A percentile compares a stretch with the other conserved stretches of the same genome.
Conservation (phyloP, 2,113 vertebrate species). For the Mobula birostris region DNA sequence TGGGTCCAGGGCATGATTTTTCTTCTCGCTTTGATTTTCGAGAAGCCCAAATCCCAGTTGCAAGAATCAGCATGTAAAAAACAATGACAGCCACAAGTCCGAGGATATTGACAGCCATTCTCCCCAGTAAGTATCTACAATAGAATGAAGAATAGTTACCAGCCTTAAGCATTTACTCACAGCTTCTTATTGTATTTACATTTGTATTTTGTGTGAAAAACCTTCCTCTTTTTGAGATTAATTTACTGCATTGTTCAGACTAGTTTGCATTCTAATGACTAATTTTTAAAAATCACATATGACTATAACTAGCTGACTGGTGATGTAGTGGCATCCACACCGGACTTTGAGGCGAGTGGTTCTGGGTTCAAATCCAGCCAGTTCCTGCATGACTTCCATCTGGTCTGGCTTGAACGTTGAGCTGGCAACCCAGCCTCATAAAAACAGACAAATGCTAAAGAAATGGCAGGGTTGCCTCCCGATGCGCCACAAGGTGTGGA, state of each 20-base stretch:
- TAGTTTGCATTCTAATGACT: not conserved
- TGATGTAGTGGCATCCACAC: no score
- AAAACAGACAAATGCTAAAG: no score
- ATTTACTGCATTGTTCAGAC: not conserved
- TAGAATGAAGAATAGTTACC: not conserved
- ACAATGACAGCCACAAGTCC: conserved; percentile 52
- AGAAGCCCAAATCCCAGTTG: conserved; percentile 67
- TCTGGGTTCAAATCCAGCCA: no score
- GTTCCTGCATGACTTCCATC: no score
- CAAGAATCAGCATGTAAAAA: conserved; percentile 56
- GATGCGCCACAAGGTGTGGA: no score
- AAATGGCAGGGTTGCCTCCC: no score
- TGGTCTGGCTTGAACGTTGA: no score
- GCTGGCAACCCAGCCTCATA: no score
- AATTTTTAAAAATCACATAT: not conserved
- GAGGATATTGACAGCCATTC: conserved; percentile 51
- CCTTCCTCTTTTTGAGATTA: not conserved
- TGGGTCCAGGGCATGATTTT: conserved; percentile 47
- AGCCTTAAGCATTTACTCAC: not conserved
- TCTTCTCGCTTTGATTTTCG: conserved; percentile 62
- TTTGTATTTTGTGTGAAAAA: not conserved
- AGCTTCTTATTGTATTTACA: not conserved
- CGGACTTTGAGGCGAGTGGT: no score
- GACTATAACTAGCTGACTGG: not conserved
- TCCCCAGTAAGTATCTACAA: not conserved